These are phyloP conservation scores for Montipora sp. DNA, from an alignment of 64 coral and sea anemone species.

Conservation along the genomic window DNA sequence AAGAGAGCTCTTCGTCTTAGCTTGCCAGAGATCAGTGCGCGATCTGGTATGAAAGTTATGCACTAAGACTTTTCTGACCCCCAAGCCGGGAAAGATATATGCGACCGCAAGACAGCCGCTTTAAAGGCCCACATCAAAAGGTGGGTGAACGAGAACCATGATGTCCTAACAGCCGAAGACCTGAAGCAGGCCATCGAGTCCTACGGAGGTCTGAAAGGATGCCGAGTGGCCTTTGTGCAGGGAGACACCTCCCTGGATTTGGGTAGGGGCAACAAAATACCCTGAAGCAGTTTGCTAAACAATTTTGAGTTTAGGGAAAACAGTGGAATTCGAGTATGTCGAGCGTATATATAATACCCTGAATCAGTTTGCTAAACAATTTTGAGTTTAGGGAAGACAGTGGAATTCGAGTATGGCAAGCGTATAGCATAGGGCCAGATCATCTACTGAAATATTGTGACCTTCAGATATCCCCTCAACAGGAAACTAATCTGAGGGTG, in stretches of 20 bases:
- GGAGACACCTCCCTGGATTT: neutral
- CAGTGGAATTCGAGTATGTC: neutral
- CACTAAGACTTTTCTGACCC: neutral
- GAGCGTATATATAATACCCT: neutral
- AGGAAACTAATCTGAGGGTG: neutral
- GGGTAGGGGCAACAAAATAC: neutral
- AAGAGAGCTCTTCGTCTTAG: neutral
- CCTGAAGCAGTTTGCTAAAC: neutral
- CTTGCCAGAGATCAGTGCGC: neutral
- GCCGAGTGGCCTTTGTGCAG: neutral
- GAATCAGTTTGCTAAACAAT: neutral
- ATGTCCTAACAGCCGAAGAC: neutral
- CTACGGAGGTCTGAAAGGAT: neutral
- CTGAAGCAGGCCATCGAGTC: neutral
- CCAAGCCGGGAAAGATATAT: neutral
- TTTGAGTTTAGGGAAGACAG: neutral
- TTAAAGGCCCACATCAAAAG: neutral
- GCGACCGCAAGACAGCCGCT: neutral
- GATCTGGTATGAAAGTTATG: neutral
- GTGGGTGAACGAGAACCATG: neutral
- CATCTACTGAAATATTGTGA: neutral
- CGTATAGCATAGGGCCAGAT: neutral
- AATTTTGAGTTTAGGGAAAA: neutral
- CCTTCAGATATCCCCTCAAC: neutral
- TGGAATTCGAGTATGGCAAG: neutral